These are phyloP conservation scores for Penaeus vannamei DNA, from an alignment of 1,140 invertebrate genomes.

Conservation along the genomic window DNA sequence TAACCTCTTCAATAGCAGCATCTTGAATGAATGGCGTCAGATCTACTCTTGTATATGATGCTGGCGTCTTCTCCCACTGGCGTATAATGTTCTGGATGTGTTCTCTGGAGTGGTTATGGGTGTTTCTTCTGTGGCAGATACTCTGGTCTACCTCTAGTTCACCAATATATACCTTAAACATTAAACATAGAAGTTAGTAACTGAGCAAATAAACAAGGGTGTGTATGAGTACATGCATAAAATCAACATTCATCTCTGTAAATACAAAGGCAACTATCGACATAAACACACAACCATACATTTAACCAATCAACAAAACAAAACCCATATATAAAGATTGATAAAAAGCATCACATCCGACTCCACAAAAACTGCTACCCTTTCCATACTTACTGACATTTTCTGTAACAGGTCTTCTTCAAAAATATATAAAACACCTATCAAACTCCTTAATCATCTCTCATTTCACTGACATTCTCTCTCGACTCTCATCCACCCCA, in stretches of 20 bases:
- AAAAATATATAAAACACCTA: too few species aligned
- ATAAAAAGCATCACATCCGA: neutral
- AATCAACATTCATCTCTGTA: too few species aligned
- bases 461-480: too few species aligned
- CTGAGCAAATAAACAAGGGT: neutral
- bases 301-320: neutral
- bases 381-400: neutral
- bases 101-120: conserved; percentile 83
- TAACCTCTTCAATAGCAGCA: conserved; percentile 80
- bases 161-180: conserved; percentile 85
- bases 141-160: conserved; percentile 87
- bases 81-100: conserved; percentile 85
- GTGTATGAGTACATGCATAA: neutral
- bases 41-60: conserved; percentile 77
- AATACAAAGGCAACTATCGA: too few species aligned
- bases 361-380: neutral
- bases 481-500: too few species aligned
- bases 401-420: too few species aligned
- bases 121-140: conserved; percentile 85
- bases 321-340: neutral
- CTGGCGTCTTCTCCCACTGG: conserved; percentile 85
- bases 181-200: conserved; percentile 16
- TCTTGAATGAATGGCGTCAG: conserved; percentile 86
- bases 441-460: too few species aligned
- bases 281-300: conserved; percentile 23